Evolutionary conservation across 1,140 invertebrate genomes (phyloP).

Genomic region (Monomorium pharaonis): DNA sequence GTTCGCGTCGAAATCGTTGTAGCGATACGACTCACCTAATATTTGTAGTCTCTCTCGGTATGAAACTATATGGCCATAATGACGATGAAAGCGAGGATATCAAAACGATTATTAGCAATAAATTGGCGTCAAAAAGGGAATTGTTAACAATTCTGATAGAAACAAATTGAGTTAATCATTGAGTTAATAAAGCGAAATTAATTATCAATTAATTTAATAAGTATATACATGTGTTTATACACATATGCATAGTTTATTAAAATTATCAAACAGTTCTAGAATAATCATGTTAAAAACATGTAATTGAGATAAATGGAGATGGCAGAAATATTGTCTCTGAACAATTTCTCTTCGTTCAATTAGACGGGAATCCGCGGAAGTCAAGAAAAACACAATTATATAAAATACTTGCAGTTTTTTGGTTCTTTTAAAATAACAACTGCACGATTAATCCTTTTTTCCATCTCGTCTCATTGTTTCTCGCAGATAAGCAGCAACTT

Average conservation of each 20-base stretch:
- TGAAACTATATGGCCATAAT: not conserved
- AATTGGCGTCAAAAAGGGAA: not conserved
- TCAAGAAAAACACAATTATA: not conserved
- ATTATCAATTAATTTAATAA: not conserved
- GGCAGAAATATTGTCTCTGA: not conserved
- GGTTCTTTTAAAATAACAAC: not conserved
- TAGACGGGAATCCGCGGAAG: not conserved
- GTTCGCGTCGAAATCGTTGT: constrained; percentile 8
- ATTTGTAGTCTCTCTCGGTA: not conserved
- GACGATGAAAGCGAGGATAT: not conserved
- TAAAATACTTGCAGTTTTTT: not conserved
- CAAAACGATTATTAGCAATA: not conserved
- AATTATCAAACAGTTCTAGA: not conserved
- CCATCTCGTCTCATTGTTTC: constrained; percentile 44
- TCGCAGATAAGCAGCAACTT: constrained; percentile 64
- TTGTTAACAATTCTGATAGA: not conserved
- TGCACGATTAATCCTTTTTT: not conserved
- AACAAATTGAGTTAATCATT: not conserved
- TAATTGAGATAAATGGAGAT: not conserved
- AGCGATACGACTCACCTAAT: constrained; percentile 29
- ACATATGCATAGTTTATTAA: not conserved
- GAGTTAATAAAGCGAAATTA: not conserved
- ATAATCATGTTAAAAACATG: not conserved
- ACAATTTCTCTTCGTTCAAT: not conserved
- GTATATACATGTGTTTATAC: too few relatives aligned